phyloP scores from a whole-genome alignment of 2,888 invertebrate genomes.

The Horisme vitalbata region DNA sequence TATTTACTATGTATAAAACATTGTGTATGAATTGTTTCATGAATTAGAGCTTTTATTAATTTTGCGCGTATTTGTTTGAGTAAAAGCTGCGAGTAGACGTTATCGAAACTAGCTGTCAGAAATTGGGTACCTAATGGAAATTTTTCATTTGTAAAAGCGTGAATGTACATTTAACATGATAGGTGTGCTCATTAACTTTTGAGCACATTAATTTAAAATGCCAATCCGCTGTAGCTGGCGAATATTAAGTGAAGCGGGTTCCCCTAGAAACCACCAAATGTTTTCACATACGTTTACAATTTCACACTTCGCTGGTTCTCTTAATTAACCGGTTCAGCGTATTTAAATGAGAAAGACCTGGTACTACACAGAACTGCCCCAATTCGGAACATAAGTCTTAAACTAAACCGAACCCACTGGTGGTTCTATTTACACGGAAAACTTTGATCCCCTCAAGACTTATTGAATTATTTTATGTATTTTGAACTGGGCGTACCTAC shows the following conservation, averaged over 20 bases:
- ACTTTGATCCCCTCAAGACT: constrained; percentile 39
- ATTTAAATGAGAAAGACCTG: constrained; percentile 60
- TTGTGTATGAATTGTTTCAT: too few species aligned
- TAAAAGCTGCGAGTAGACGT: too few species aligned
- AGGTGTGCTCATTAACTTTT: not conserved
- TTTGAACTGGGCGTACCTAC: too few species aligned
- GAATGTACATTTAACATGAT: too few species aligned
- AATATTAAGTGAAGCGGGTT: constrained; percentile 36
- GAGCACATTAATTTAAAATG: constrained; percentile 39
- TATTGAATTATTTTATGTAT: constrained; percentile 36
- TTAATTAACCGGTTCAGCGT: constrained; percentile 72
- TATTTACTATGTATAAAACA: too few species aligned
- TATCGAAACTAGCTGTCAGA: too few species aligned
- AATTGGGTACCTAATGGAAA: too few species aligned
- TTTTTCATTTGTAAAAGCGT: too few species aligned
- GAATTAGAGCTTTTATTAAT: too few species aligned
- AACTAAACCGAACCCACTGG: constrained; percentile 40
- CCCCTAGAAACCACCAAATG: constrained; percentile 56
- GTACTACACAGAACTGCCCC: constrained; percentile 43
- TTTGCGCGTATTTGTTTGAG: too few species aligned
- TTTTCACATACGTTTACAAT: constrained; percentile 72
- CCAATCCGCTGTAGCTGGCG: constrained; percentile 41
- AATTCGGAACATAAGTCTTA: constrained; percentile 54
- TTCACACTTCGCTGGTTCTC: constrained; percentile 64
- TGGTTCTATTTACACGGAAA: constrained; percentile 44